Conservation (phyloP, 2,113 vertebrate genomes). For the Podarcis cretensis region DNA sequence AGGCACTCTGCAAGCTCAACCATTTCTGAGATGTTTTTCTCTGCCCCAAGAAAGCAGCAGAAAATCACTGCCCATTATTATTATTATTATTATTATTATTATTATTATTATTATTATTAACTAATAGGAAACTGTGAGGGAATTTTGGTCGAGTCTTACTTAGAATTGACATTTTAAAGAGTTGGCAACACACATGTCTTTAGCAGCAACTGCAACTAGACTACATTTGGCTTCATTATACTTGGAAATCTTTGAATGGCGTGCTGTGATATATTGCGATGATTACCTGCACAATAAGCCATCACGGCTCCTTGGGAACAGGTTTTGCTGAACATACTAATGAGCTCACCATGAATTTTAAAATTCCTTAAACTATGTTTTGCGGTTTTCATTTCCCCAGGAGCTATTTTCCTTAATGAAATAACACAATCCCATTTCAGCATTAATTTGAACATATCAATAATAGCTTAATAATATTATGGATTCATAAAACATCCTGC, state of each 20-base stretch:
- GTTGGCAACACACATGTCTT: not conserved
- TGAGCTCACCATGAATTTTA: constrained; percentile 14
- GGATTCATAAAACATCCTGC: constrained; percentile 12
- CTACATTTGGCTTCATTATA: constrained; percentile 9
- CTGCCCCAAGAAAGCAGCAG: not conserved
- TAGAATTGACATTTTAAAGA: constrained; percentile 15
- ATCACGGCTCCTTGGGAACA: not conserved
- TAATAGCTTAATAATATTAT: constrained; percentile 28
- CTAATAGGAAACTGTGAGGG: not conserved
- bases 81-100: not conserved
- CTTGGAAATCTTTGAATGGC: constrained; percentile 18
- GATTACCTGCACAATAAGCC: constrained; percentile 5
- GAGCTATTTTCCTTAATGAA: constrained; percentile 22
- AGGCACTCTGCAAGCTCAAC: not conserved
- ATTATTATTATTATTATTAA: not conserved
- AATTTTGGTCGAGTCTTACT: not conserved
- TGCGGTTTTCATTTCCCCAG: constrained; percentile 13
- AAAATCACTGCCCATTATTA: not conserved
- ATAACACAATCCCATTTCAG: constrained; percentile 26
- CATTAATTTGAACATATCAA: constrained; percentile 28
- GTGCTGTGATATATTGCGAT: constrained; percentile 8
- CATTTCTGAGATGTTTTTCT: not conserved
- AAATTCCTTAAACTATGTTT: constrained; percentile 5
- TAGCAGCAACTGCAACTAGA: not conserved
- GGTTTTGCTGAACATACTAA: constrained; percentile 8